These are phyloP conservation scores for Drosophila subquinaria DNA, from an alignment of 2,888 invertebrate genomes.

Conservation along the genomic window DNA sequence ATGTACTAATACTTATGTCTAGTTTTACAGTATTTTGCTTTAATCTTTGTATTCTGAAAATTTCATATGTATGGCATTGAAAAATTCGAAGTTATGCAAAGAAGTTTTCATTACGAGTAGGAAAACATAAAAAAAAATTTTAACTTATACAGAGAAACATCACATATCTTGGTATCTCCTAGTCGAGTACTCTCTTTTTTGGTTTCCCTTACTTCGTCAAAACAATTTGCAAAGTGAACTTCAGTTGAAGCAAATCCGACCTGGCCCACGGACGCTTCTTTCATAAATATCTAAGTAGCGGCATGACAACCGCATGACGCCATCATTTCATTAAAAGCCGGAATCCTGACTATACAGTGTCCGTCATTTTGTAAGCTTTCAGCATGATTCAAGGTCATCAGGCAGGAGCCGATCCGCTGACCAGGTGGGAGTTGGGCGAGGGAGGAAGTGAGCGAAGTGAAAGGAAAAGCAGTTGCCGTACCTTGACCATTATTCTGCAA, in stretches of 20 bases:
- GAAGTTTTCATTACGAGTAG: neutral
- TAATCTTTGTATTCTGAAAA: neutral
- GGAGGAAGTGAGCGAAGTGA: neutral
- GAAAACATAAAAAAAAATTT: neutral
- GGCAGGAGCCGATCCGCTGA: constrained; percentile 17
- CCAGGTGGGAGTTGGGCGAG: neutral
- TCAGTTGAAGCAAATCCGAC: constrained; percentile 28
- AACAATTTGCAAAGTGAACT: constrained; percentile 40
- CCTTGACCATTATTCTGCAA: constrained; percentile 57
- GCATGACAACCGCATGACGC: constrained; percentile 57
- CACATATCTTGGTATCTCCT: neutral
- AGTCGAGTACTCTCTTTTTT: neutral
- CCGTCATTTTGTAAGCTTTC: constrained; percentile 27
- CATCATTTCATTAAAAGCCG: constrained; percentile 33
- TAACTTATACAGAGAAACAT: neutral
- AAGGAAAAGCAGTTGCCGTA: neutral
- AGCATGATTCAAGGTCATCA: constrained; percentile 29
- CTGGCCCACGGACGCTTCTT: constrained; percentile 36
- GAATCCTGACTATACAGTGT: constrained; percentile 11
- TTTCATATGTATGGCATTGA: neutral
- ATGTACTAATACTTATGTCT: neutral
- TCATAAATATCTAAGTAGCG: constrained; percentile 76
- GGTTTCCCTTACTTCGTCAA: neutral
- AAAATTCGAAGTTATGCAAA: neutral
- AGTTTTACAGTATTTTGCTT: neutral